A percentile compares a stretch with the other conserved stretches of the same genome.
These are phyloP conservation scores for Strix uralensis DNA, from an alignment of 2,113 vertebrate species.

Conservation along the genomic window DNA sequence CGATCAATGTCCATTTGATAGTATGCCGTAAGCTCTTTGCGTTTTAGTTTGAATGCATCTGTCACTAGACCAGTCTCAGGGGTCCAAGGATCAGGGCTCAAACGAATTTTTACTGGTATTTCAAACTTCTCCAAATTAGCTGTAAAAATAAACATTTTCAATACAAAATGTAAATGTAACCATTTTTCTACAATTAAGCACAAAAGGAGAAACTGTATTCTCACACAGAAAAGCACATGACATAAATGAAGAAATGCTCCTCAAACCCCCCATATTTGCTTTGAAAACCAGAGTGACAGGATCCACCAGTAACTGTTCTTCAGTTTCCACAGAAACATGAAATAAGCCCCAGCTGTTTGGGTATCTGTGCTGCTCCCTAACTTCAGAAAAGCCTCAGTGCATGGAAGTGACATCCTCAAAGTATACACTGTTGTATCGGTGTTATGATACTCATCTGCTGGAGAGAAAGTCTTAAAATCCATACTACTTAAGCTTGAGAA, in stretches of 20 bases:
- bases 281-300: background rate
- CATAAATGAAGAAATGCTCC: background rate
- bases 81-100: constrained; percentile 93
- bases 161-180: background rate
- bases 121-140: constrained; percentile 93
- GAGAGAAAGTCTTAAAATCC: background rate
- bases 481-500: background rate
- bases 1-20: constrained; percentile 90
- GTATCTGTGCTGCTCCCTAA: background rate
- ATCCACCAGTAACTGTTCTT: background rate
- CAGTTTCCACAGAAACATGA: background rate
- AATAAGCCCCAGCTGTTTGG: background rate
- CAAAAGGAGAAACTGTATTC: fast-evolving
- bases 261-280: background rate
- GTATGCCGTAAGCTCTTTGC: constrained; percentile 88
- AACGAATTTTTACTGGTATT: constrained; percentile 88
- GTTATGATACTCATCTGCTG: background rate
- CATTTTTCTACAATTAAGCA: background rate
- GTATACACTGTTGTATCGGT: background rate
- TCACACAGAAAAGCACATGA: fast-evolving
- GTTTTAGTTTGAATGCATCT: constrained; percentile 95
- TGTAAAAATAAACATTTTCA: constrained; percentile 35
- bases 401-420: background rate
- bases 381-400: background rate
- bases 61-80: constrained; percentile 95